phyloP scores from a whole-genome alignment of 2,797 vertebrate genomes.

The Setipinna tenuifilis region DNA sequence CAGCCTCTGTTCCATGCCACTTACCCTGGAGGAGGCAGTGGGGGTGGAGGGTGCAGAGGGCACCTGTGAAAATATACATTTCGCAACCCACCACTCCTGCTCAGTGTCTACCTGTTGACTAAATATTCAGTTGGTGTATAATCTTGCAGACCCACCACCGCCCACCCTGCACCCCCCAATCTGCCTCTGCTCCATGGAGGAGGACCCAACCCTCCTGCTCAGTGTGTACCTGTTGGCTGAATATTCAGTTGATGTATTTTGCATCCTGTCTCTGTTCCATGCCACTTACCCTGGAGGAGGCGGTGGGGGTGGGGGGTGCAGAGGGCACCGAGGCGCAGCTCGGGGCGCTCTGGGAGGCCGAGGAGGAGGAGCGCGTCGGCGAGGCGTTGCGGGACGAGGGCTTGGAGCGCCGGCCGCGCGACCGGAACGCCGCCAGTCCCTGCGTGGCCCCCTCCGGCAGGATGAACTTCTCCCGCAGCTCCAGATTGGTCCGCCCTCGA shows the following conservation, averaged over 20 bases:
- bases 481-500: slow-evolving; percentile 94
- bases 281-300: slow-evolving; percentile 85
- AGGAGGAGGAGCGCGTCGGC: slow-evolving; percentile 93
- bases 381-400: slow-evolving; percentile 94
- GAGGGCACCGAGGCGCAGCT: slow-evolving; percentile 92
- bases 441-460: slow-evolving; percentile 91
- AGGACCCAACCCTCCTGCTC: no score
- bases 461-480: slow-evolving; percentile 97
- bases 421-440: slow-evolving; percentile 92
- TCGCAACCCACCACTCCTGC: no score
- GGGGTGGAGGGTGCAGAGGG: slow-evolving; percentile 91
- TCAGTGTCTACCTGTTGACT: no score
- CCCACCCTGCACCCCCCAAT: no score
- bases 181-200: no score
- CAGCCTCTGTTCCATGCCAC: no score
- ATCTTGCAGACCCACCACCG: no score
- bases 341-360: slow-evolving; percentile 94
- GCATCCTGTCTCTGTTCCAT: neutral
- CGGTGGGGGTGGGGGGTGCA: slow-evolving; percentile 88
- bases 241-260: no score
- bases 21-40: slow-evolving; percentile 89
- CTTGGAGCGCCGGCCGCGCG: slow-evolving; percentile 91
- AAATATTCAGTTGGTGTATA: no score
- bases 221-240: no score
- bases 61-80: no score